phyloP scores from a whole-genome alignment of 2,797 vertebrate species.

The Cercopithecus petaurista region DNA sequence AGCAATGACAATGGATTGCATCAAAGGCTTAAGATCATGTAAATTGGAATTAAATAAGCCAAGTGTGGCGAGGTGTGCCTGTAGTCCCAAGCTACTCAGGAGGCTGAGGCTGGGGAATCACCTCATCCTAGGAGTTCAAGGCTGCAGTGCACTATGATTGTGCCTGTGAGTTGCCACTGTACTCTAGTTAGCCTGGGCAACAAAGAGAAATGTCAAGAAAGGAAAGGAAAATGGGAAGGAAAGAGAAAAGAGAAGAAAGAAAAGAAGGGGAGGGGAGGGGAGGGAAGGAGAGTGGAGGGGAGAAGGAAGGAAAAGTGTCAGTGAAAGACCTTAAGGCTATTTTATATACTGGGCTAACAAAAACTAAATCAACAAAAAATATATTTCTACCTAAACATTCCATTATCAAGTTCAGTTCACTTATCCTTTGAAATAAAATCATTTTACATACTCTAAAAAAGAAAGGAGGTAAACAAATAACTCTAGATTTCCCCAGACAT shows the following conservation, averaged over 20 bases:
- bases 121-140: background rate
- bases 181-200: background rate
- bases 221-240: background rate
- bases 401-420: background rate
- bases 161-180: background rate
- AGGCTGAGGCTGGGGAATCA: background rate
- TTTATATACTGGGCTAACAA: background rate
- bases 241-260: background rate
- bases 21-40: slow-evolving; percentile 14
- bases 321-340: background rate
- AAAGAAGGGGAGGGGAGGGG: background rate
- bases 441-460: slow-evolving; percentile 14
- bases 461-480: background rate
- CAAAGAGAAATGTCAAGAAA: background rate
- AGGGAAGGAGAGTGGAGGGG: background rate
- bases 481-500: background rate
- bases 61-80: background rate
- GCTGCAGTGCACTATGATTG: background rate
- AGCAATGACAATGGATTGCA: background rate
- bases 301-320: background rate
- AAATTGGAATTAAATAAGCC: background rate
- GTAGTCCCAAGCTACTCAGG: background rate
- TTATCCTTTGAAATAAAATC: slow-evolving; percentile 11
- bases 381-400: slow-evolving; percentile 4
- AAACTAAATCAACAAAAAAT: slow-evolving; percentile 9